These are phyloP conservation scores for Temnothorax ravouxi DNA, from an alignment of 2,888 invertebrate species.

Conservation along the genomic window DNA sequence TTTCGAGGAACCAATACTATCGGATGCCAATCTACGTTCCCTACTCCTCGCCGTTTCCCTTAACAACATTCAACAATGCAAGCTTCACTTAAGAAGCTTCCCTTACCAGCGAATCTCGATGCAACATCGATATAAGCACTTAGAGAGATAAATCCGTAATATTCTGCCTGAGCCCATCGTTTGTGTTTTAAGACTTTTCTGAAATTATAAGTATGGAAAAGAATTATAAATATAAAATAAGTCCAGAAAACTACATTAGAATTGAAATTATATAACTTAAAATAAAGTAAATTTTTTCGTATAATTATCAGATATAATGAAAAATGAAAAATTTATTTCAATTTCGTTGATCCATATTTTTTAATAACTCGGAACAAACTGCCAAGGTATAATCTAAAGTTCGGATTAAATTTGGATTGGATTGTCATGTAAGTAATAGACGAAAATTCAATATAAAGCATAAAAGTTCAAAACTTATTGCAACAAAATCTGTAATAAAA, in stretches of 20 bases:
- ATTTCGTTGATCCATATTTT: not conserved
- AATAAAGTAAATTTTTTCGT: not conserved
- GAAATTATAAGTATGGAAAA: not conserved
- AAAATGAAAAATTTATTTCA: not conserved
- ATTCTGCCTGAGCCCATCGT: not conserved
- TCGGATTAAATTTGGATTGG: not conserved
- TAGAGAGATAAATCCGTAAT: not conserved
- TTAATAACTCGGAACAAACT: not conserved
- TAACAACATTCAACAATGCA: constrained; percentile 5
- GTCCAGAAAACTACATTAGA: not conserved
- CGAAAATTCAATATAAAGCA: not conserved
- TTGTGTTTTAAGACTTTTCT: not conserved
- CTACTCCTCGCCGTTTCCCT: not conserved
- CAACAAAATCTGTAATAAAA: not conserved
- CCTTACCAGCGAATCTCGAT: not conserved
- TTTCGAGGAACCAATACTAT: constrained; percentile 8
- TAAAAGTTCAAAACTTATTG: not conserved
- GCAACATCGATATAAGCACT: not conserved
- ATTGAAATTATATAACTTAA: not conserved
- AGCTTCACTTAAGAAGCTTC: constrained; percentile 22
- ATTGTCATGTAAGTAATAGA: not conserved
- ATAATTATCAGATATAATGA: not conserved
- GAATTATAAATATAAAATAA: not conserved
- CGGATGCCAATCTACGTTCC: constrained; percentile 10
- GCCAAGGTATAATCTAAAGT: not conserved